Percentiles rank a stretch among this genome's conserved stretches.
Evolutionary conservation across 2,797 vertebrate species (phyloP).

Genomic region (Sylvilagus floridanus): DNA sequence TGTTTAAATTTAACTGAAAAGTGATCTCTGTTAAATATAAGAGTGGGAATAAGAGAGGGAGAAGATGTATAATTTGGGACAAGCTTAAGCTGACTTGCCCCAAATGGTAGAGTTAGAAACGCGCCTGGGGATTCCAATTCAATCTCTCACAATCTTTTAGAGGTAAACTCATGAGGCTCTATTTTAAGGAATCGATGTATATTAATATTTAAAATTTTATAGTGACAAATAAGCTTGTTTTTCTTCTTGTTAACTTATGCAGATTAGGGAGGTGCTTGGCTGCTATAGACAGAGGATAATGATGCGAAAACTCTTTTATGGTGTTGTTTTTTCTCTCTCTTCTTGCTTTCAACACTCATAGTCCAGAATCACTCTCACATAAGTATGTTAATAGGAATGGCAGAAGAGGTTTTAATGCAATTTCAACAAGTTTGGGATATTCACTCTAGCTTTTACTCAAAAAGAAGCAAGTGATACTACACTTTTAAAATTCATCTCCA

Average conservation of each 20-base stretch:
- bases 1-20: no score
- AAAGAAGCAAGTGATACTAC: background rate
- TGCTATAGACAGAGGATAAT: background rate
- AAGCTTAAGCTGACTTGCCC: no score
- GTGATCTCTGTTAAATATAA: no score
- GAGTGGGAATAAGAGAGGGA: no score
- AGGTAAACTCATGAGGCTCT: background rate
- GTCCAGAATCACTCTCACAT: background rate
- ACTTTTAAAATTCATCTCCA: conserved; percentile 4
- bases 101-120: no score
- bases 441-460: conserved; percentile 15
- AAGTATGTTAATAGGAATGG: background rate
- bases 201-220: background rate
- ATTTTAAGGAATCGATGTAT: background rate
- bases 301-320: background rate
- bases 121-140: no score
- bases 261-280: no score
- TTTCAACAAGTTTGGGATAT: background rate
- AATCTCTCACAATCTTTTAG: no score
- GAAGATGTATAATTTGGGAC: no score
- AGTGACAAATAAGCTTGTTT: background rate
- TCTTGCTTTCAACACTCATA: background rate
- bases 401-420: conserved; percentile 36
- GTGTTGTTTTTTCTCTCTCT: background rate
- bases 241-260: background rate